These are phyloP conservation scores for Cygnus olor DNA, from an alignment of 2,797 vertebrate genomes.

Conservation along the genomic window DNA sequence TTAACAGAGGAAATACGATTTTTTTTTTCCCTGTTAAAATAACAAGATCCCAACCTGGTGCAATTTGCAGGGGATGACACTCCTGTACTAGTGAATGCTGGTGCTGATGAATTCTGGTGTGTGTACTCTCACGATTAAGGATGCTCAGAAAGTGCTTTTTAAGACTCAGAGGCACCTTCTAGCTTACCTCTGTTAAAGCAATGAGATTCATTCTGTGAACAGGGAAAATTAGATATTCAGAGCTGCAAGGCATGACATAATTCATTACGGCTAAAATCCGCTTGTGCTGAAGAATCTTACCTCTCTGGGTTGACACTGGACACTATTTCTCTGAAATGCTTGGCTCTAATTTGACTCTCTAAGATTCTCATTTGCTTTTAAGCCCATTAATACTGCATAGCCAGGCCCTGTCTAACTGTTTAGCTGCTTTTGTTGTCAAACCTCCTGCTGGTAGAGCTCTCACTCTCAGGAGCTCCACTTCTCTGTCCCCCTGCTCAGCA, in stretches of 20 bases:
- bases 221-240: not conserved
- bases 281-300: not conserved
- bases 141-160: not conserved
- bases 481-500: not conserved
- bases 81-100: not conserved
- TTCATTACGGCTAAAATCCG: not conserved
- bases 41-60: not conserved
- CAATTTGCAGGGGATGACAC: not conserved
- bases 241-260: not conserved
- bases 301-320: not conserved
- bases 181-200: not conserved
- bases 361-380: not conserved
- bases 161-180: not conserved
- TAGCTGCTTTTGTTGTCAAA: not conserved
- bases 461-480: not conserved
- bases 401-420: not conserved
- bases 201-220: not conserved
- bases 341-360: not conserved
- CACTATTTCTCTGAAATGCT: not conserved
- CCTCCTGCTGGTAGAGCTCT: not conserved
- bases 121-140: not conserved
- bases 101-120: not conserved
- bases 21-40: not conserved
- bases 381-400: not conserved
- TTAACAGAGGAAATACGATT: not conserved